Evolutionary conservation across 2,888 invertebrate species (phyloP).

Genomic region (Argyresthia goedartella): DNA sequence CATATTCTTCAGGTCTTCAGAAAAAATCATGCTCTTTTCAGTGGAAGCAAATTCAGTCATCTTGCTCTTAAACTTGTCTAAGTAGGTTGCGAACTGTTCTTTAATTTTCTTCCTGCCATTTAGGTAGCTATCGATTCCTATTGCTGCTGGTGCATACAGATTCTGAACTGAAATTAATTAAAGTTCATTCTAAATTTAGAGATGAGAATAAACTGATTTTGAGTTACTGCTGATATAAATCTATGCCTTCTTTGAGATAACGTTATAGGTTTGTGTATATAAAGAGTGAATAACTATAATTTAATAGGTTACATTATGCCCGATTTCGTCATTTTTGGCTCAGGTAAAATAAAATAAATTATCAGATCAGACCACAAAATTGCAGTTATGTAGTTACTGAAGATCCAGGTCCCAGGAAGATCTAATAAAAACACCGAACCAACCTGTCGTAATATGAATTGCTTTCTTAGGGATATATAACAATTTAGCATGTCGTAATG

Average conservation of each 20-base stretch:
- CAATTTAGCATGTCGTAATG: not conserved
- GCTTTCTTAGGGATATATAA: not conserved
- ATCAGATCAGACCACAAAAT: not conserved
- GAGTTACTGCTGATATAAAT: not conserved
- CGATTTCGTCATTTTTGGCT: not conserved
- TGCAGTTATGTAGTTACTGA: not conserved
- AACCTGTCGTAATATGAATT: not conserved
- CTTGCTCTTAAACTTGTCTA: conserved; percentile 77
- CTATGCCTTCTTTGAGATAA: not conserved
- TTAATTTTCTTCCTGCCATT: conserved; percentile 62
- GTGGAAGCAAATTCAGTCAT: conserved; percentile 75
- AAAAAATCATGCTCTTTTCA: conserved; percentile 79
- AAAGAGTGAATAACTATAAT: not conserved
- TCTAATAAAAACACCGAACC: not conserved
- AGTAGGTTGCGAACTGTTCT: conserved; percentile 72
- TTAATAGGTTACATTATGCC: not conserved
- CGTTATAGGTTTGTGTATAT: not conserved
- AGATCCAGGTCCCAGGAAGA: not conserved
- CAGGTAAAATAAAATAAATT: not conserved
- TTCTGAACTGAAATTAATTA: conserved; percentile 34
- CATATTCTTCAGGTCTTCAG: conserved; percentile 89
- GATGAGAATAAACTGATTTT: too few relatives aligned
- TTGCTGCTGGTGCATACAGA: conserved; percentile 67
- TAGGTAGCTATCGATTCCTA: conserved; percentile 75
- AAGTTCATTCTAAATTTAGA: not conserved